Evolutionary conservation across 2,888 invertebrate species (phyloP).

Genomic region (Drosophila hamatofila): DNA sequence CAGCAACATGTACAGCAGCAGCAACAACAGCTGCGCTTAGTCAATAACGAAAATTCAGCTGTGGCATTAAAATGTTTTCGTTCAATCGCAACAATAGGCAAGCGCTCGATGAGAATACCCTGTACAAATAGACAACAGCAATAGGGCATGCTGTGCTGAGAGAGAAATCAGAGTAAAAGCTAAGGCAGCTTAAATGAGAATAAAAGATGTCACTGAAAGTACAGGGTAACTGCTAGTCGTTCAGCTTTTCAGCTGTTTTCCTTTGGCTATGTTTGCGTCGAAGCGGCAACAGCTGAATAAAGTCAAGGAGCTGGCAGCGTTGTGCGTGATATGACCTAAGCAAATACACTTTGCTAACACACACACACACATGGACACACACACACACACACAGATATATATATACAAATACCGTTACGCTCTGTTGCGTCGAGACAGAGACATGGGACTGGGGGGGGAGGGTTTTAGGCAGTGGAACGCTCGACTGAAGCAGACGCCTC

Average conservation of each 20-base stretch:
- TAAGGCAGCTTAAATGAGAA: not conserved
- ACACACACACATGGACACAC: slow-evolving; percentile 26
- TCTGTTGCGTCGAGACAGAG: slow-evolving; percentile 77
- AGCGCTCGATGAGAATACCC: slow-evolving; percentile 9
- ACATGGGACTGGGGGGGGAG: slow-evolving; percentile 9
- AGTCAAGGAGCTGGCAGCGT: slow-evolving; percentile 55
- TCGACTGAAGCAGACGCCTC: slow-evolving; percentile 60
- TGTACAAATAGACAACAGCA: not conserved
- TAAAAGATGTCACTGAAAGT: not conserved
- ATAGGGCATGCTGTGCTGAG: not conserved
- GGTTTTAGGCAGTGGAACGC: slow-evolving; percentile 28
- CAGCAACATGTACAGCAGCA: slow-evolving; percentile 31
- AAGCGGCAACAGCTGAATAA: slow-evolving; percentile 56
- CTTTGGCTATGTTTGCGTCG: slow-evolving; percentile 12
- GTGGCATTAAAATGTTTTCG: slow-evolving; percentile 30
- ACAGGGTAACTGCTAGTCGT: slow-evolving; percentile 12
- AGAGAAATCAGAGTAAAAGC: not conserved
- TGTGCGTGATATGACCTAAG: slow-evolving; percentile 69
- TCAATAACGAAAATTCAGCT: slow-evolving; percentile 34
- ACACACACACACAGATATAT: slow-evolving; percentile 7
- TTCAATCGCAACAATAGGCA: slow-evolving; percentile 15
- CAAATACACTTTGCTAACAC: slow-evolving; percentile 68
- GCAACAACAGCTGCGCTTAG: slow-evolving; percentile 29
- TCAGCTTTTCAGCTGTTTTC: not conserved
- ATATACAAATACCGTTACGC: slow-evolving; percentile 60